Evolutionary conservation across 2,888 invertebrate genomes (phyloP).

Genomic region (Ennomos fuscantarius): DNA sequence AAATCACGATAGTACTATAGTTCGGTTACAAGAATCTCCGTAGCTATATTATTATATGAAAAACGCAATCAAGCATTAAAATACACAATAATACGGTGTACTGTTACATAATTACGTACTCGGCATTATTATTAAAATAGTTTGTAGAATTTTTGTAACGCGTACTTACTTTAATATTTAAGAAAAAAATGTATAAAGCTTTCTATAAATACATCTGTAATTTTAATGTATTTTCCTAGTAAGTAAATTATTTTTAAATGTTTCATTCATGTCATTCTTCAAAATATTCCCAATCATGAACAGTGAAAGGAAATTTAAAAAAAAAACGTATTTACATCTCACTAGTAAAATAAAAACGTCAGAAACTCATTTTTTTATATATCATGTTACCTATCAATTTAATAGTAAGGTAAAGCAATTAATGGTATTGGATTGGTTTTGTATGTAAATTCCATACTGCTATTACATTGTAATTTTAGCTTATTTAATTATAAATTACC

Average conservation of each 20-base stretch:
- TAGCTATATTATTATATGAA: neutral
- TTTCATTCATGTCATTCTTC: neutral
- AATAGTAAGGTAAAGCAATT: neutral
- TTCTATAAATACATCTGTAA: conserved; percentile 18
- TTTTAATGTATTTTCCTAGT: conserved; percentile 18
- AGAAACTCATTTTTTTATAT: too few species aligned
- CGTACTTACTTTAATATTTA: conserved; percentile 30
- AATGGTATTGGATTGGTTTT: neutral
- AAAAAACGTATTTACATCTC: too few species aligned
- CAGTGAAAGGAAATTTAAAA: neutral
- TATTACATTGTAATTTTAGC: neutral
- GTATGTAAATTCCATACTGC: conserved; percentile 1
- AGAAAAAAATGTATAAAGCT: conserved; percentile 32
- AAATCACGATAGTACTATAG: too few species aligned
- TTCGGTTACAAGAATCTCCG: conserved; percentile 5
- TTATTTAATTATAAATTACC: conserved; percentile 3
- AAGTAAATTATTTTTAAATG: neutral
- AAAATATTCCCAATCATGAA: neutral
- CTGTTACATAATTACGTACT: conserved; percentile 24
- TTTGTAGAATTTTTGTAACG: conserved; percentile 14
- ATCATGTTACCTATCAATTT: too few species aligned
- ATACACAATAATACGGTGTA: conserved; percentile 24
- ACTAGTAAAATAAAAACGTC: too few species aligned
- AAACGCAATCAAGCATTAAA: conserved; percentile 13
- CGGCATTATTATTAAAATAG: conserved; percentile 17